Conservation (phyloP, 2,797 vertebrate species). For the Pangasius mekongensis region DNA sequence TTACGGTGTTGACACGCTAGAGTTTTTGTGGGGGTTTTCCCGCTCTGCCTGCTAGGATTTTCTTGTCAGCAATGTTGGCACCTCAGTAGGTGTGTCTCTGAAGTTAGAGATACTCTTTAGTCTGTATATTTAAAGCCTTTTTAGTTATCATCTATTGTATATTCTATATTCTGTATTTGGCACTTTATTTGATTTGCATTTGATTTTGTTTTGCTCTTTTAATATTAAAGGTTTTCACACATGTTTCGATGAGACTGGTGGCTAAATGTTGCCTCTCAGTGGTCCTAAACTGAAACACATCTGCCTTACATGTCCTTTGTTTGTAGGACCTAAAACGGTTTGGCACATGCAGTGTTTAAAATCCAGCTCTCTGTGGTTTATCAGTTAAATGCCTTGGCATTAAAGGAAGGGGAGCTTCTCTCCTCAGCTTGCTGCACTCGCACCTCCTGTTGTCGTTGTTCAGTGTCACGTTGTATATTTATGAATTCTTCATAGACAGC, state of each 20-base stretch:
- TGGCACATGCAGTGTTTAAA: slow-evolving; percentile 9
- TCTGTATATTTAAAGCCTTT: neutral
- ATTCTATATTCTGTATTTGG: neutral
- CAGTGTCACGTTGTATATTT: slow-evolving; percentile 36
- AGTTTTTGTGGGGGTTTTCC: neutral
- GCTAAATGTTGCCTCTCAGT: slow-evolving; percentile 28
- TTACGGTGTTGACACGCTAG: neutral
- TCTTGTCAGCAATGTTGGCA: neutral
- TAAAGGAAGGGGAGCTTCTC: slow-evolving; percentile 34
- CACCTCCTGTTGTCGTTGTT: slow-evolving; percentile 16
- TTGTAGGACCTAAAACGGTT: neutral
- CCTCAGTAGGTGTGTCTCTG: neutral
- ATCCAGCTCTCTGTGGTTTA: slow-evolving; percentile 22
- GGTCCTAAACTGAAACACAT: neutral
- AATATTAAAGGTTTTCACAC: neutral
- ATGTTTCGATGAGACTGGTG: neutral
- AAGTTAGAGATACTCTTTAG: neutral
- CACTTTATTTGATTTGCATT: neutral
- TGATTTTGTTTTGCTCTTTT: neutral
- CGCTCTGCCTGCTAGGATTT: neutral
- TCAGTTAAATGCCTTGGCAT: slow-evolving; percentile 32
- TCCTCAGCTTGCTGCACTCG: neutral
- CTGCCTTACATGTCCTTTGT: slow-evolving; percentile 24
- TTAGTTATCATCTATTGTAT: neutral
- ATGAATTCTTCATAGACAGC: slow-evolving; percentile 24